These are phyloP conservation scores for Platycnemis pennipes DNA, from an alignment of 2,888 invertebrate species.

Conservation along the genomic window DNA sequence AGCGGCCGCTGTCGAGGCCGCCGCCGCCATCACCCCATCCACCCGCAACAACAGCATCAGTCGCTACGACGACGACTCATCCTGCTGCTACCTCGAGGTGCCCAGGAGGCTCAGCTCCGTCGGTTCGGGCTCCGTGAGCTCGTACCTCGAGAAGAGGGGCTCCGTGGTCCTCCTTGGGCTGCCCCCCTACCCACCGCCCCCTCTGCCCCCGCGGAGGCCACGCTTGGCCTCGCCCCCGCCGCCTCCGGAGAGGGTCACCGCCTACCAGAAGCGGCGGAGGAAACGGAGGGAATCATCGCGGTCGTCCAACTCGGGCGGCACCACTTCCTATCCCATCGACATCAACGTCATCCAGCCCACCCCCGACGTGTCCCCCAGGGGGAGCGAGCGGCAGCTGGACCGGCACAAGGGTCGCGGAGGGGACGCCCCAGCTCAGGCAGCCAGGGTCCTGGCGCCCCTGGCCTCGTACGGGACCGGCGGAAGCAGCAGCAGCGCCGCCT, in stretches of 20 bases:
- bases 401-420: conserved; percentile 73
- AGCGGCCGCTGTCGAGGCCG: conserved; percentile 60
- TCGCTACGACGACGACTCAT: conserved; percentile 69
- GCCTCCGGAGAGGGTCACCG: conserved; percentile 32
- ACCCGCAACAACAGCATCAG: conserved; percentile 20
- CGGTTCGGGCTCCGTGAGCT: conserved; percentile 92
- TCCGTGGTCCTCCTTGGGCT: conserved; percentile 89
- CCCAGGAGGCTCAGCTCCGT: conserved; percentile 86
- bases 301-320: conserved; percentile 78
- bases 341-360: conserved; percentile 89
- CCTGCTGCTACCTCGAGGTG: conserved; percentile 70
- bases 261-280: conserved; percentile 72
- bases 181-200: conserved; percentile 81
- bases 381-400: conserved; percentile 84
- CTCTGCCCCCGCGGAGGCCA: not conserved
- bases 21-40: conserved; percentile 25
- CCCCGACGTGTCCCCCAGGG: conserved; percentile 91
- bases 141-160: conserved; percentile 90
- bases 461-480: conserved; percentile 72
- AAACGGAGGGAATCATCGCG: conserved; percentile 71
- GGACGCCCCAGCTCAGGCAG: conserved; percentile 51
- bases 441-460: conserved; percentile 68
- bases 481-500: conserved; percentile 72
- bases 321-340: conserved; percentile 83
- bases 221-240: conserved; percentile 54